These are phyloP conservation scores for Sturnira hondurensis DNA, from an alignment of 2,113 vertebrate species.

Conservation along the genomic window DNA sequence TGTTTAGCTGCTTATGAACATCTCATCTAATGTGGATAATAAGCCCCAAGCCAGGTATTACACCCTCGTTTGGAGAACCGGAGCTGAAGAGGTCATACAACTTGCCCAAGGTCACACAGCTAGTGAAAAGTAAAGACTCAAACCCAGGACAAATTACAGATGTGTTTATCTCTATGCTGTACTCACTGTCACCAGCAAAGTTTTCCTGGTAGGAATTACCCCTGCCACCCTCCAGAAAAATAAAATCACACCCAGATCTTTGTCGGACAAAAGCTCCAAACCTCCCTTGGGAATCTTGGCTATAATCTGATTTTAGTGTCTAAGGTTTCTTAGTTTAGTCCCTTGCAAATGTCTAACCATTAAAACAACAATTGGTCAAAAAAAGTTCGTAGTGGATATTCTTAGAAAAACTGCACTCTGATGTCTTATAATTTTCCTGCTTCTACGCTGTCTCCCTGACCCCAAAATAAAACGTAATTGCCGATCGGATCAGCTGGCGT, in stretches of 20 bases:
- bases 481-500: conserved; percentile 58
- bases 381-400: conserved; percentile 65
- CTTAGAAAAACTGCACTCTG: conserved; percentile 67
- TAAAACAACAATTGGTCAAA: conserved; percentile 58
- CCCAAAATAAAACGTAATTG: conserved; percentile 81
- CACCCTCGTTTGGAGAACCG: neutral
- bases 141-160: neutral
- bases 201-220: neutral
- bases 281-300: neutral
- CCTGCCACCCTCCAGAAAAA: neutral
- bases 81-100: neutral
- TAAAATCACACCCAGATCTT: neutral
- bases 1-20: neutral
- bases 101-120: neutral
- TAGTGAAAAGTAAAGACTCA: neutral
- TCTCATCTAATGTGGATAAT: neutral
- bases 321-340: conserved; percentile 53
- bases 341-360: conserved; percentile 52
- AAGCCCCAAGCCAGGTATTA: neutral
- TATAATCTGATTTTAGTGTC: conserved; percentile 6
- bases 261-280: conserved; percentile 27
- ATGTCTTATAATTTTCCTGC: conserved; percentile 79
- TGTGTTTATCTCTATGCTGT: neutral
- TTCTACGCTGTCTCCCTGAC: conserved; percentile 48
- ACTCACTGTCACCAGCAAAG: neutral